phyloP scores from a whole-genome alignment of 2,888 invertebrate species.

The Rhagonycha lutea region DNA sequence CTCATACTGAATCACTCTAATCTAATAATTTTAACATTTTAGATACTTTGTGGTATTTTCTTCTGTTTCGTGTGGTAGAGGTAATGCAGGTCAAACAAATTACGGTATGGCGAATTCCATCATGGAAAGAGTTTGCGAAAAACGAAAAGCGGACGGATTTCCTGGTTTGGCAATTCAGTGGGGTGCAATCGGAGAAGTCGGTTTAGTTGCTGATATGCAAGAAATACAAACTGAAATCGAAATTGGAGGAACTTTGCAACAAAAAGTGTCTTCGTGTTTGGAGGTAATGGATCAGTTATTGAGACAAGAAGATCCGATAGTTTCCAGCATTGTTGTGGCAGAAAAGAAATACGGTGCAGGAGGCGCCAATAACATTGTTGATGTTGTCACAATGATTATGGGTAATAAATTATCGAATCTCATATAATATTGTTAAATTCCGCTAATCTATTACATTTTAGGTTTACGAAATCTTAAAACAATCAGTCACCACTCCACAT shows the following conservation, averaged over 20 bases:
- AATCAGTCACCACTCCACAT: slow-evolving; percentile 69
- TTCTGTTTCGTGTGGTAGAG: slow-evolving; percentile 88
- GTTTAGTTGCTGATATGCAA: slow-evolving; percentile 63
- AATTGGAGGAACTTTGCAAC: slow-evolving; percentile 68
- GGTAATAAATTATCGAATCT: slow-evolving; percentile 43
- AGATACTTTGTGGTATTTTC: slow-evolving; percentile 89
- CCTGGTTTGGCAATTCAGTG: slow-evolving; percentile 88
- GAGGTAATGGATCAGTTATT: slow-evolving; percentile 71
- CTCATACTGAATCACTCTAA: neutral
- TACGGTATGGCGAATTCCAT: slow-evolving; percentile 90
- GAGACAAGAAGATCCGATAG: slow-evolving; percentile 66
- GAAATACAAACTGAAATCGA: slow-evolving; percentile 38
- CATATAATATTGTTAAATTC: neutral
- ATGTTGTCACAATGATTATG: slow-evolving; percentile 68
- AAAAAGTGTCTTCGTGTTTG: slow-evolving; percentile 68
- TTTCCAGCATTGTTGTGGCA: slow-evolving; percentile 85
- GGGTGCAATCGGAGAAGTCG: slow-evolving; percentile 90
- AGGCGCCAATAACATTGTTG: slow-evolving; percentile 70
- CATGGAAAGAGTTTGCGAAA: slow-evolving; percentile 87
- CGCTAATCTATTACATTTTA: slow-evolving; percentile 33
- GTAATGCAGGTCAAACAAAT: slow-evolving; percentile 89
- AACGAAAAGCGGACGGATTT: slow-evolving; percentile 67
- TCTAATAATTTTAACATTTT: slow-evolving; percentile 5
- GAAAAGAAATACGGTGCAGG: slow-evolving; percentile 71
- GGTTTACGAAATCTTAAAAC: slow-evolving; percentile 71